Evolutionary conservation across 2,888 invertebrate species (phyloP), one percentile per base, ranked within the genome.

Genomic region (Amphipoea lucens): DNA sequence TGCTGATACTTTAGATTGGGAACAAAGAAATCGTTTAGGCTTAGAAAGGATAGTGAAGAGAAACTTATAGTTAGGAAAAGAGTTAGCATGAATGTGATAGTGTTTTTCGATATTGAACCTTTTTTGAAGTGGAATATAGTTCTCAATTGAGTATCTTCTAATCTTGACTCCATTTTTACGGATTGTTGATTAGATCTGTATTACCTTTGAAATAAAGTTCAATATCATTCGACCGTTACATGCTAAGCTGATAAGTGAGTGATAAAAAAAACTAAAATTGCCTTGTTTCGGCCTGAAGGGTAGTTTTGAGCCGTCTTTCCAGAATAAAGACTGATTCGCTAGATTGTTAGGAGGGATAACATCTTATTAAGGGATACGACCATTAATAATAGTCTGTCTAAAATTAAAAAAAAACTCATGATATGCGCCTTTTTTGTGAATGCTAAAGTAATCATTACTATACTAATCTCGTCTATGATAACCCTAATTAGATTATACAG

Each of bases 251-350:
- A 75, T 12, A 74, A 68, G 65, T 72, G 82, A 75, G 86, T 89
- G 86, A 85, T 87, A 85, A 62, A 78, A 75, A 63, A 75, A 67
- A 75, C 40, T 57, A 78, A 76, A 78, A 84, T 83, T 91, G 93
- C 90, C 92, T 93, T 92, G 72, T 77, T 79, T 85, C 66, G 89
- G 92, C 91, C 90, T 90, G 90, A 81, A n/a, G 76, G 74, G 87
- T 86, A 73, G 80, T 82, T 73, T 70, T 36, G 85, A 87, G 81
- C 88, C 90, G 91, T 92, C 91, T 92, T 92, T 91, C 88, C 88
- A 89, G 62, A 87, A 87, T 82, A 81, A 92, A 94, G 94, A 94
- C 94, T 94, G 94, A 94, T 90, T 80, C 76, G 81, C 76, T 90
- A 92, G 87, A 78, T 88, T 86, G 83, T 62, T 85, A 88, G 75